Evolutionary conservation across 2,797 vertebrate genomes (phyloP), one percentile per base, ranked within the genome.

Genomic region (Acrocephalus scirpaceus): DNA sequence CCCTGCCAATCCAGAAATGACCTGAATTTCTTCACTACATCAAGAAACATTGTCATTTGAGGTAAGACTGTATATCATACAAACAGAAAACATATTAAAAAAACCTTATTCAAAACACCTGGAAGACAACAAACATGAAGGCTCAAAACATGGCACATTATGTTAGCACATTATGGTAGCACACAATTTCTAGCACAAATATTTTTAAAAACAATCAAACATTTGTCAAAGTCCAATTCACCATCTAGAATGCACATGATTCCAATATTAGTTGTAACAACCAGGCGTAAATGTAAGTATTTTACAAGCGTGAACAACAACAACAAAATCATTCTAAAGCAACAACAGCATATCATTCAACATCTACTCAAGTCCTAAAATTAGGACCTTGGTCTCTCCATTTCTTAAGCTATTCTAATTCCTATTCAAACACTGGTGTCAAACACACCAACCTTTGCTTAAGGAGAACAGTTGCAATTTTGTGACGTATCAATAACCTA

Each of bases 301-400:
- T 76, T 64, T 30, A 66, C 36, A 93, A 77, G 11, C 4, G 7
- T 51, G 44, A 78, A 66, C 26, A 73, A 32, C 61, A 69, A 34
- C 19, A 70, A 57, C 2, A 34, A 66, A 66, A 30, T 25, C 0
- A 0, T 65, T 47, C 18, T 44, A 58, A 86, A 87, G 27, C 18
- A 78, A 38, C 25, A 83, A 54, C 15, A 75, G 32, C 19, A 7
- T 61, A 47, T 2, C 2, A 0, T 48, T 76, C 44, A 83, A 65
- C 25, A n/a, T 27, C 65, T 60, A 34, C 2, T 18, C 1, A 80
- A 71, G 32, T 47, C 36, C 50, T 79, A 66, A 83, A 82, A 71
- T 47, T 29, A 66, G 22, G n/a, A 69, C 15, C 5, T 42, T 1
- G 0, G 2, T 29, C 34, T n/a, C 38, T 32, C 9, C 0, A 3